These are phyloP conservation scores for Nothocercus julius DNA, from an alignment of 2,113 vertebrate genomes.

Conservation along the genomic window DNA sequence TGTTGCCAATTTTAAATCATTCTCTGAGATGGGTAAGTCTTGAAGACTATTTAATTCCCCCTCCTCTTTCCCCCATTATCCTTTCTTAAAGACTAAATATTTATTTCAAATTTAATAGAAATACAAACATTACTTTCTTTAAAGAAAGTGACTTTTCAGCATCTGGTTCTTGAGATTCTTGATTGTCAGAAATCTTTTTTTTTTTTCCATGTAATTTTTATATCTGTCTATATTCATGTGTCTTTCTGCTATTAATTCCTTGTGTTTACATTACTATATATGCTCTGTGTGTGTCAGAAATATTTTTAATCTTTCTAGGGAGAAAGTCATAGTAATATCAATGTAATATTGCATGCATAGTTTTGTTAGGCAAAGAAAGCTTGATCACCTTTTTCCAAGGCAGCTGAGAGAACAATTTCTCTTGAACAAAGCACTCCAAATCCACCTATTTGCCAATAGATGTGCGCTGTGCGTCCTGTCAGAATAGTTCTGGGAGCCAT, in stretches of 20 bases:
- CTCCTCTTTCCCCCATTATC: background rate
- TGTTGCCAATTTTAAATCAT: background rate
- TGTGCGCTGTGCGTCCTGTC: background rate
- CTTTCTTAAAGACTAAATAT: background rate
- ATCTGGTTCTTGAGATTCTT: background rate
- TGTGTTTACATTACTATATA: accelerated
- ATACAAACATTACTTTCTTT: too few relatives aligned
- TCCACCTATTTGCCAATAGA: background rate
- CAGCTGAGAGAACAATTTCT: background rate
- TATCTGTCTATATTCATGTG: background rate
- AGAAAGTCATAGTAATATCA: accelerated
- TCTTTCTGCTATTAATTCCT: background rate
- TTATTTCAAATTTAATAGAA: background rate
- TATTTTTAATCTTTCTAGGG: background rate
- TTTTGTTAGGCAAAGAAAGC: background rate
- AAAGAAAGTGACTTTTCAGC: background rate
- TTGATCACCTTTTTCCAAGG: background rate
- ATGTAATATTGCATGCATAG: background rate
- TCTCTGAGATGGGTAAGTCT: background rate
- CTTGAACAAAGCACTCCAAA: background rate
- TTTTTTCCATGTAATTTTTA: background rate
- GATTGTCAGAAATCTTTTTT: background rate
- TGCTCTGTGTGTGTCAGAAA: background rate
- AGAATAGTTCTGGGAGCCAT: background rate
- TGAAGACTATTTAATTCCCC: background rate